Percentiles rank a stretch among this genome's conserved stretches.
Evolutionary conservation across 2,888 invertebrate genomes (phyloP).

Genomic region (Caenorhabditis becei): DNA sequence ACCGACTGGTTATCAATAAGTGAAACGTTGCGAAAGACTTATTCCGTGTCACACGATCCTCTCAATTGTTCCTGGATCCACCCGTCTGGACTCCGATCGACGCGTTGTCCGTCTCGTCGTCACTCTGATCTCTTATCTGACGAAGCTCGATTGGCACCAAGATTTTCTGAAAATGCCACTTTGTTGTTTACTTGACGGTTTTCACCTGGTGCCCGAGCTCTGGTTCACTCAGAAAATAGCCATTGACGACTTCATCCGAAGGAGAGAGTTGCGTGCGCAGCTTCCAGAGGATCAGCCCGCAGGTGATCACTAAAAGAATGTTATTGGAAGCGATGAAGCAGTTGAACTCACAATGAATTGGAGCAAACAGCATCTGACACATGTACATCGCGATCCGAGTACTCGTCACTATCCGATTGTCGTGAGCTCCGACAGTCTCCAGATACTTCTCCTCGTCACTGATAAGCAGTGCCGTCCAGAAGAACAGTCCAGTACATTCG

Average conservation of each 20-base stretch:
- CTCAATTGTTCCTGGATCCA: constrained; percentile 67
- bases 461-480: constrained; percentile 78
- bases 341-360: constrained; percentile 75
- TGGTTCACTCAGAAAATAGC: constrained; percentile 80
- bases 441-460: constrained; percentile 71
- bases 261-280: constrained; percentile 73
- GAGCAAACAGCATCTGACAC: constrained; percentile 78
- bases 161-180: constrained; percentile 71
- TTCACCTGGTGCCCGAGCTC: constrained; percentile 79
- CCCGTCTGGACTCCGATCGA: constrained; percentile 80
- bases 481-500: constrained; percentile 75
- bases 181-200: background rate
- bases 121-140: constrained; percentile 73
- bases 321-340: too few species aligned
- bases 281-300: constrained; percentile 72
- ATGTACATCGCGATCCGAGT: constrained; percentile 81
- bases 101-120: constrained; percentile 75
- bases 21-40: constrained; percentile 11
- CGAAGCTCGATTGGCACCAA: constrained; percentile 80
- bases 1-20: constrained; percentile 28
- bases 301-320: constrained; percentile 73
- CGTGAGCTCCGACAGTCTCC: constrained; percentile 63
- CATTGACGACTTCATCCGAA: constrained; percentile 73
- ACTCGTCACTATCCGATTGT: constrained; percentile 80
- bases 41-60: too few species aligned